Evolutionary conservation across 2,888 invertebrate species (phyloP).

Genomic region (Idaea biselata): DNA sequence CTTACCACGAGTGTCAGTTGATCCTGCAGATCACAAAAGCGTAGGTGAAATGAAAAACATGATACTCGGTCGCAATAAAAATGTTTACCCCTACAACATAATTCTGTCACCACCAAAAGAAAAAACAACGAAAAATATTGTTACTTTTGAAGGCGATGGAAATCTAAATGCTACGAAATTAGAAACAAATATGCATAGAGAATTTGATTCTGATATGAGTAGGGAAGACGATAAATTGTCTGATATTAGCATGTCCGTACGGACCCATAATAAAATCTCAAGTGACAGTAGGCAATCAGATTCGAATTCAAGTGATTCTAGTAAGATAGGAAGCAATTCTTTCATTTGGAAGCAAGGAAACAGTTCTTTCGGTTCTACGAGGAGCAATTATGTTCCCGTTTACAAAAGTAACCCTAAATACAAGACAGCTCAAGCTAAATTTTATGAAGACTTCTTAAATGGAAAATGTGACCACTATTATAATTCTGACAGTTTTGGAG

Average conservation of each 20-base stretch:
- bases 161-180: slow-evolving; percentile 23
- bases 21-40: slow-evolving; percentile 33
- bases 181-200: not conserved
- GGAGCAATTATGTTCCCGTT: slow-evolving; percentile 42
- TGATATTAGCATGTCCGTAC: slow-evolving; percentile 18
- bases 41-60: slow-evolving; percentile 58
- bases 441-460: slow-evolving; percentile 51
- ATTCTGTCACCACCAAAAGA: slow-evolving; percentile 61
- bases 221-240: slow-evolving; percentile 25
- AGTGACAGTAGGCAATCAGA: slow-evolving; percentile 41
- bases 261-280: slow-evolving; percentile 12
- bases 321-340: slow-evolving; percentile 51
- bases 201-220: not conserved
- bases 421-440: slow-evolving; percentile 41
- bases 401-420: slow-evolving; percentile 44
- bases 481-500: slow-evolving; percentile 31
- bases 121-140: slow-evolving; percentile 53
- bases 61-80: slow-evolving; percentile 63
- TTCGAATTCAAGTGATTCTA: slow-evolving; percentile 42
- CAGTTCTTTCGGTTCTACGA: slow-evolving; percentile 31
- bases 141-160: slow-evolving; percentile 52
- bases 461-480: slow-evolving; percentile 30
- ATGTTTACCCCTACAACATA: slow-evolving; percentile 70
- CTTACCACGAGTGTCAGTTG: slow-evolving; percentile 55
- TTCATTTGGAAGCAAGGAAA: slow-evolving; percentile 51